Conservation (phyloP, 1,140 invertebrate species). For the Platyura marginata region DNA sequence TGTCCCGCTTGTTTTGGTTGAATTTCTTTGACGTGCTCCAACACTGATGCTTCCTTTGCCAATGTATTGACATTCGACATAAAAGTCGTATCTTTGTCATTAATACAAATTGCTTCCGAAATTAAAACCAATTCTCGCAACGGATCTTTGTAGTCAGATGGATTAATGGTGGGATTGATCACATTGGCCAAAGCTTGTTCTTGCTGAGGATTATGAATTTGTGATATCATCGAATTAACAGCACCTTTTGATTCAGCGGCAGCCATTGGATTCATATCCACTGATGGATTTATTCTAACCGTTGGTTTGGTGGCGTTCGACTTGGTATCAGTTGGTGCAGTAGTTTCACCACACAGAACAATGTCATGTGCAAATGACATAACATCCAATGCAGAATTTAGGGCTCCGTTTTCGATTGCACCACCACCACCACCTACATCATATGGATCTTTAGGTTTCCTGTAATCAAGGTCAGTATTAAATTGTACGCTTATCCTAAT, state of each 20-base stretch:
- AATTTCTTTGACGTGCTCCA: slow-evolving; percentile 18
- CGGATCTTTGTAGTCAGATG: slow-evolving; percentile 23
- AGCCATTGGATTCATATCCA: background rate
- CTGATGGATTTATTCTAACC: background rate
- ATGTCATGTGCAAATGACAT: slow-evolving; percentile 60
- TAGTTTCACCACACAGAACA: slow-evolving; percentile 22
- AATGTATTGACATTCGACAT: slow-evolving; percentile 25
- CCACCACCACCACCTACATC: slow-evolving; percentile 15
- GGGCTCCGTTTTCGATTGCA: slow-evolving; percentile 17
- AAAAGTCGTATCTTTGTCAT: slow-evolving; percentile 15
- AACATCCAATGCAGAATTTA: slow-evolving; percentile 59
- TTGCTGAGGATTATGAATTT: slow-evolving; percentile 1
- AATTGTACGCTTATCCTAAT: too few relatives aligned
- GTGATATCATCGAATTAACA: background rate
- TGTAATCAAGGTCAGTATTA: too few relatives aligned
- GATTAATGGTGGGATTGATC: background rate
- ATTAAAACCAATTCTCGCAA: slow-evolving; percentile 32
- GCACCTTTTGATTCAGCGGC: too few relatives aligned
- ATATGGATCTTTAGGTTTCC: slow-evolving; percentile 20
- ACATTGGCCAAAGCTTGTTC: background rate
- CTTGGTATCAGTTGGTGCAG: slow-evolving; percentile 17
- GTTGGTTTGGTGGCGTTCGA: slow-evolving; percentile 10
- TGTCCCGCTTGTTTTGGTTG: background rate
- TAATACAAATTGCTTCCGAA: slow-evolving; percentile 22
- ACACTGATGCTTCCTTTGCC: slow-evolving; percentile 28